Evolutionary conservation across 2,888 invertebrate species (phyloP), one percentile per base, ranked within the genome.

Genomic region (Seira sanloemensis): DNA sequence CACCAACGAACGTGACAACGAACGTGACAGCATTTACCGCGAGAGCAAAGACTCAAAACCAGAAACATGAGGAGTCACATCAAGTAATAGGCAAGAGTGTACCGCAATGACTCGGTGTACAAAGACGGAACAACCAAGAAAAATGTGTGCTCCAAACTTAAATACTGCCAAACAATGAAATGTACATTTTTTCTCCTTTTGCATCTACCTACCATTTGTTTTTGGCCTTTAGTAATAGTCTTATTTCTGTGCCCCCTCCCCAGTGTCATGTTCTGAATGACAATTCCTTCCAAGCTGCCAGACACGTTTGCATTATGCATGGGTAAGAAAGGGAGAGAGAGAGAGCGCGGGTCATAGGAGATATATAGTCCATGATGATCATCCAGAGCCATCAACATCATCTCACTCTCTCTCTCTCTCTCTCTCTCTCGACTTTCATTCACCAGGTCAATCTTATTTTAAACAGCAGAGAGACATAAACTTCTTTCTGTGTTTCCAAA

Each of bases 271-370:
- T 79, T 71, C 54, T 71, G 84, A 84, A 84, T 84, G 84, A 84
- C 84, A 84, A 84, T 78, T 66, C 65, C 68, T 58, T 62, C 21
- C 23, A 1, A 9, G 62, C 23, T 58, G 67, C 25, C 74, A 72
- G 66, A 73, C 79, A 84, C 80, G 82, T 79, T 79, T 86, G 77
- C 86, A 87, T 87, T 85, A 87, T 78, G 71, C 74, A 87, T 85
- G 67, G 26, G 23, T 24, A 58, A 66, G 23, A 4, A 26, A 46
- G 50, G 18, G 67, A 66, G 66, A n/a, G n/a, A n/a, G 37, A 37
- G 37, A 37, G 37, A 12, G n/a, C n/a, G n/a, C n/a, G n/a, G n/a
- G n/a, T n/a, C n/a, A n/a, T n/a, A n/a, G n/a, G n/a, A n/a, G n/a
- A n/a, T n/a, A n/a, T n/a, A n/a, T n/a, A n/a, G n/a, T n/a, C n/a